phyloP scores from a whole-genome alignment of 1,140 invertebrate genomes.

The Heliothis virescens region DNA sequence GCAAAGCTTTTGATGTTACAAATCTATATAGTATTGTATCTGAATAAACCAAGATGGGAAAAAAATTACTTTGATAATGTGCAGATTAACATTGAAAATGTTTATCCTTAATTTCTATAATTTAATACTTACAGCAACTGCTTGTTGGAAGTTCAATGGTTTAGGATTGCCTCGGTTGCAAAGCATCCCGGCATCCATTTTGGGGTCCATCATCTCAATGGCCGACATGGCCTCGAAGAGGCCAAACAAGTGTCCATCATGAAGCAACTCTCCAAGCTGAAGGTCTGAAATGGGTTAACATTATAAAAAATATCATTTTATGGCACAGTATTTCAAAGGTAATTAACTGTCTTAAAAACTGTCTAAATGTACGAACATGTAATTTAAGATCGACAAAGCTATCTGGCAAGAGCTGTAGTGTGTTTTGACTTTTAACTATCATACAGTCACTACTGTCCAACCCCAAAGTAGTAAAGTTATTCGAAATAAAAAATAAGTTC shows the following conservation, averaged over 20 bases:
- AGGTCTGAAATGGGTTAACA: slow-evolving; percentile 87
- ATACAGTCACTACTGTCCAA: not conserved
- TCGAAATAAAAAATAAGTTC: no score
- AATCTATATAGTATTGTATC: no score
- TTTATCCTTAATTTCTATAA: not conserved
- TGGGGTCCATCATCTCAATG: slow-evolving; percentile 99
- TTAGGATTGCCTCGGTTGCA: slow-evolving; percentile 95
- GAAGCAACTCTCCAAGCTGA: slow-evolving; percentile 94
- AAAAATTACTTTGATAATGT: slow-evolving; percentile 3
- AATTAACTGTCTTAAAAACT: no score
- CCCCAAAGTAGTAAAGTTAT: no score
- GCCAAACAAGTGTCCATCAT: slow-evolving; percentile 97
- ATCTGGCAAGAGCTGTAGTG: no score
- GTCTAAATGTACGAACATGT: no score
- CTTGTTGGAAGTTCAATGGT: slow-evolving; percentile 95
- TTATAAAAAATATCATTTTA: no score
- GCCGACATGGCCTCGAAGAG: slow-evolving; percentile 99
- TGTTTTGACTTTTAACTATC: not conserved
- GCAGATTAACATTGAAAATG: not conserved
- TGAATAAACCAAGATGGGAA: not conserved
- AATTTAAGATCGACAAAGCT: no score
- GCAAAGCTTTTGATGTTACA: no score
- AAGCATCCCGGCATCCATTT: slow-evolving; percentile 99
- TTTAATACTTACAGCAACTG: slow-evolving; percentile 89
- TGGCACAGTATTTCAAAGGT: no score